Percentiles rank a stretch among this genome's conserved stretches.
Evolutionary conservation across 2,888 invertebrate species (phyloP).

Genomic region (Syrista parreyssii): DNA sequence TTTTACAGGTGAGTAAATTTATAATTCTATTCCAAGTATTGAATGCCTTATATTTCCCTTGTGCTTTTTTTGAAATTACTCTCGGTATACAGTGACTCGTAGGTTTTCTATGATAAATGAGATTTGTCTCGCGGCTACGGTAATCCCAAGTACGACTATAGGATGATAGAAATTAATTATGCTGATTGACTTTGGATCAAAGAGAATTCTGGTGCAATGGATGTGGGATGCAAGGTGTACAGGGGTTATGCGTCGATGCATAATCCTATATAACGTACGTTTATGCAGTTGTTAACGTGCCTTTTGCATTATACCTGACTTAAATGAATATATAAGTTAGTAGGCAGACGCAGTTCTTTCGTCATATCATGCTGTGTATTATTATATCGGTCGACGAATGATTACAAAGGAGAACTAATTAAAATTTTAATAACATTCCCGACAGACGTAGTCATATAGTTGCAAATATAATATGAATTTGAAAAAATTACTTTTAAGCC

Average conservation of each 20-base stretch:
- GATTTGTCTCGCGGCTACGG: background rate
- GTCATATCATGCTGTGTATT: no score
- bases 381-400: no score
- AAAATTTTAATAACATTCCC: no score
- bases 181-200: background rate
- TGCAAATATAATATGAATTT: no score
- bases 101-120: background rate
- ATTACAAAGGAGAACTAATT: no score
- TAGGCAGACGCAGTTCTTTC: background rate
- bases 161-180: background rate
- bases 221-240: background rate
- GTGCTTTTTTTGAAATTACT: background rate
- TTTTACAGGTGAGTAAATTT: slow-evolving; percentile 78
- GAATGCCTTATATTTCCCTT: background rate
- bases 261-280: slow-evolving; percentile 32
- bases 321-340: slow-evolving; percentile 25
- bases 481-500: no score
- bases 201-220: background rate
- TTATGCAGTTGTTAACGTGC: slow-evolving; percentile 36
- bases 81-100: background rate
- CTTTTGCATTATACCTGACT: slow-evolving; percentile 32
- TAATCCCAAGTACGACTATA: background rate
- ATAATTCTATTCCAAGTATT: background rate
- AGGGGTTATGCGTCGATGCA: slow-evolving; percentile 8
- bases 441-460: no score